Conservation (phyloP, 2,113 vertebrate genomes). For the Telmatochromis brachygnathus region DNA sequence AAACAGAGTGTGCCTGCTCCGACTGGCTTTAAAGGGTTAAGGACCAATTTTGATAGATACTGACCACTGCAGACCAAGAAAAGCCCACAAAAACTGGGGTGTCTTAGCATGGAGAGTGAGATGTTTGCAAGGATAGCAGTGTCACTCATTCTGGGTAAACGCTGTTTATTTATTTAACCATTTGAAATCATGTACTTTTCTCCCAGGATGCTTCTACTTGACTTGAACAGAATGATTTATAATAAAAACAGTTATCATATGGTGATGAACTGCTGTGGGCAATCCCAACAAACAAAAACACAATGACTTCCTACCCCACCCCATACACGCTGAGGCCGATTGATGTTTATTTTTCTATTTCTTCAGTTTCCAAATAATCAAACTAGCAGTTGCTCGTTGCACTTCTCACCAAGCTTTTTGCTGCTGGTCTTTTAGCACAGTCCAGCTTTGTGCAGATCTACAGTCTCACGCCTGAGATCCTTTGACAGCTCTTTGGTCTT, state of each 20-base stretch:
- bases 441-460: background rate
- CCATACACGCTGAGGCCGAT: background rate
- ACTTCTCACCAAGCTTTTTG: background rate
- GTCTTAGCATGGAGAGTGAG: background rate
- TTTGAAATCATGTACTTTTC: background rate
- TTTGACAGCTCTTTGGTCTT: background rate
- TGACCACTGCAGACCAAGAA: background rate
- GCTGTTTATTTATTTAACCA: background rate
- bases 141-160: background rate
- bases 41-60: background rate
- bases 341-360: background rate
- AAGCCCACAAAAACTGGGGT: background rate
- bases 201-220: background rate
- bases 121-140: background rate
- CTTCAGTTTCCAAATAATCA: background rate
- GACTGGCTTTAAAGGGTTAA: background rate
- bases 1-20: no score
- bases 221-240: background rate
- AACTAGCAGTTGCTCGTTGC: background rate
- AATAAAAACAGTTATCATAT: background rate
- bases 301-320: background rate
- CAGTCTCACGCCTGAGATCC: rapidly evolving
- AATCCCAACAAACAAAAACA: background rate
- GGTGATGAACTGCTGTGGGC: background rate
- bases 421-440: background rate